Conservation (phyloP, 2,888 invertebrate genomes). For the Augochlorella aurata region DNA sequence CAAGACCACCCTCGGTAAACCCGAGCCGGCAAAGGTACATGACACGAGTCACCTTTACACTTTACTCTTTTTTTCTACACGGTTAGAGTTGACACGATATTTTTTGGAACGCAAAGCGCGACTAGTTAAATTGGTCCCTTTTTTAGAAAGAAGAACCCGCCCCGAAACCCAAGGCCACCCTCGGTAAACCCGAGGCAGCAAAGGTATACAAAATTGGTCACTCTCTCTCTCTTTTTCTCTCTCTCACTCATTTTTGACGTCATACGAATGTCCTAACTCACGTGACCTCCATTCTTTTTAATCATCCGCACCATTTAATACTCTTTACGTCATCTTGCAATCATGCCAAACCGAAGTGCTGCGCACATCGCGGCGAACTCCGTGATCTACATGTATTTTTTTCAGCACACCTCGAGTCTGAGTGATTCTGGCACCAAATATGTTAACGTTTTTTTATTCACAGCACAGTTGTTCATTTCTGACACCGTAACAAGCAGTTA, state of each 20-base stretch:
- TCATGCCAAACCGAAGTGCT: background rate
- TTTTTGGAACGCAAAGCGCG: background rate
- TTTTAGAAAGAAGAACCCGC: conserved; percentile 41
- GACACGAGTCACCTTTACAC: background rate
- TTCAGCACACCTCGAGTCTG: conserved; percentile 17
- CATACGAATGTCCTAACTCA: background rate
- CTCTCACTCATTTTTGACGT: background rate
- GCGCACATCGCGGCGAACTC: background rate
- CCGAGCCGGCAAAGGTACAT: conserved; percentile 37
- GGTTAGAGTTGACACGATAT: background rate
- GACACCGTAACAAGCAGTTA: conserved; percentile 26
- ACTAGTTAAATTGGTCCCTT: background rate
- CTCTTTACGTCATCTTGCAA: background rate
- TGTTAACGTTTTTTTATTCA: conserved; percentile 15
- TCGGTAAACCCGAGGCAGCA: conserved; percentile 65
- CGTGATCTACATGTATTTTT: background rate
- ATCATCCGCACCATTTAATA: conserved; percentile 27
- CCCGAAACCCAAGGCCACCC: conserved; percentile 67
- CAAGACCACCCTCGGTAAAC: conserved; percentile 52
- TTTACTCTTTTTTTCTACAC: background rate
- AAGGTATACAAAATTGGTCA: conserved; percentile 62
- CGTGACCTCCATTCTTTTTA: conserved; percentile 2
- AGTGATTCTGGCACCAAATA: conserved; percentile 23
- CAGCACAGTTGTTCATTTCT: background rate
- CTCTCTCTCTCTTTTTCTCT: background rate